Evolutionary conservation across 2,113 vertebrate genomes (phyloP).

Genomic region (Tragulus kanchil): DNA sequence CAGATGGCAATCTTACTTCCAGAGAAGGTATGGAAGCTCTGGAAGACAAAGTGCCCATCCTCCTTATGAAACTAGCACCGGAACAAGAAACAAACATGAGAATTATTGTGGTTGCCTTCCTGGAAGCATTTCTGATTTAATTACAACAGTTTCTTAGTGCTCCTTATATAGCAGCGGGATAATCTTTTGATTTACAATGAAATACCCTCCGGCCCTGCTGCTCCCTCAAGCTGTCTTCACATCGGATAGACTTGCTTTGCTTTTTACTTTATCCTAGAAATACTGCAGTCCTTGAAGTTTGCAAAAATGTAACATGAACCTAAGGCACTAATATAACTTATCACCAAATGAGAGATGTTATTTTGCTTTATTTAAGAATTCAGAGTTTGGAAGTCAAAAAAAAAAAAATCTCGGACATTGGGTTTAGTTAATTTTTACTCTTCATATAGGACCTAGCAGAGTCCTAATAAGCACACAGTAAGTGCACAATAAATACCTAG

Average conservation of each 20-base stretch:
- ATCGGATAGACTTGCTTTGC: background rate
- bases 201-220: background rate
- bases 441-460: background rate
- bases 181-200: background rate
- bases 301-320: background rate
- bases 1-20: background rate
- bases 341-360: background rate
- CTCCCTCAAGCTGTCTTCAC: background rate
- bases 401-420: background rate
- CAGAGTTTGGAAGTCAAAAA: background rate
- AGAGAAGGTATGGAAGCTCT: background rate
- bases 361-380: slow-evolving; percentile 24
- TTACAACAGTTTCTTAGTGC: background rate
- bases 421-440: background rate
- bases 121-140: background rate
- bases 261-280: background rate
- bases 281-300: background rate
- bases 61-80: background rate
- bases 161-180: background rate
- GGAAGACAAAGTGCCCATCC: background rate
- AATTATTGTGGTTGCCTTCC: background rate
- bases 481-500: background rate
- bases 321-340: background rate
- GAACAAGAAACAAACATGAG: slow-evolving; percentile 9
- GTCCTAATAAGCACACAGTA: background rate